Conservation (phyloP, 2,888 invertebrate species). For the Harpalus rufipes region DNA sequence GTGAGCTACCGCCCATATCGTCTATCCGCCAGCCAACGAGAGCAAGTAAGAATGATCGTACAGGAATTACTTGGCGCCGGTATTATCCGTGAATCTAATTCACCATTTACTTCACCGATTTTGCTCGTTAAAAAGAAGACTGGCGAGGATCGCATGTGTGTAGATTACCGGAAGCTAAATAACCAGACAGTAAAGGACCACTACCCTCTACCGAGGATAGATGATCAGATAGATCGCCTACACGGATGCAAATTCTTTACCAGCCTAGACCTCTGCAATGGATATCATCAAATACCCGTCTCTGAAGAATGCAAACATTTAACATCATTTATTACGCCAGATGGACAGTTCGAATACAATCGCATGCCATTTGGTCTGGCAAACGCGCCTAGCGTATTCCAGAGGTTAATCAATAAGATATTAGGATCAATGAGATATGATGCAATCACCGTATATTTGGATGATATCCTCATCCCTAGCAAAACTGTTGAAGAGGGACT, state of each 20-base stretch:
- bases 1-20: too few species aligned
- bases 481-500: conserved; percentile 18
- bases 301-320: conserved; percentile 69
- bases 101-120: conserved; percentile 69
- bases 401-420: conserved; percentile 70
- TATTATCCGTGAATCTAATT: conserved; percentile 70
- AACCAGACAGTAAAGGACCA: conserved; percentile 70
- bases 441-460: conserved; percentile 62
- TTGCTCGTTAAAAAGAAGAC: conserved; percentile 63
- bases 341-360: conserved; percentile 68
- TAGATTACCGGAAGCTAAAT: conserved; percentile 72
- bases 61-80: conserved; percentile 67
- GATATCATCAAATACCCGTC: conserved; percentile 73
- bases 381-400: conserved; percentile 73
- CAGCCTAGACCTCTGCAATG: conserved; percentile 71
- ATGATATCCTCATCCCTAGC: conserved; percentile 63
- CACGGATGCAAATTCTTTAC: conserved; percentile 70
- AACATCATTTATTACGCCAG: conserved; percentile 72
- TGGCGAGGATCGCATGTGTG: conserved; percentile 69
- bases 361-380: conserved; percentile 69
- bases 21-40: too few species aligned
- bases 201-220: conserved; percentile 72
- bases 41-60: conserved; percentile 68
- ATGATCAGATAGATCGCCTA: conserved; percentile 71
- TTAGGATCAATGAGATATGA: conserved; percentile 8